Evolutionary conservation across 2,888 invertebrate species (phyloP), one percentile per base, ranked within the genome.

Genomic region (Noctua fimbriata): DNA sequence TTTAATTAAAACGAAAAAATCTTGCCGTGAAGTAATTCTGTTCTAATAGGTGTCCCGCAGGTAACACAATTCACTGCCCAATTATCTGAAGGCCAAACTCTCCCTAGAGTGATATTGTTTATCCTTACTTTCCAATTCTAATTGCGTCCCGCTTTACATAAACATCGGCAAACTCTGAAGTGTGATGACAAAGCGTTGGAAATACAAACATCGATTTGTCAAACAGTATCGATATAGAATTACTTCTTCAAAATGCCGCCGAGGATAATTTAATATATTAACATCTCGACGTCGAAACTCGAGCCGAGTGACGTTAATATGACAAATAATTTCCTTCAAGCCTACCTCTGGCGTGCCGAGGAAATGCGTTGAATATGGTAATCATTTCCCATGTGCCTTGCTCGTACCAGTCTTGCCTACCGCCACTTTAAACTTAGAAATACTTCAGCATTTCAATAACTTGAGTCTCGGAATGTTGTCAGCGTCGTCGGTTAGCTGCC

Each of bases 261-360:
- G 92, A 92, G 93, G 90, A 92, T 94, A 95, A 96, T 95, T 95
- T 93, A 95, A 95, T 96, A 94, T 94, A 95, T 95, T 95, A 96
- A 93, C 94, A 94, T 94, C 93, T 92, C 89, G 90, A 90, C 92
- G 92, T 93, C 91, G 94, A 93, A 95, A 94, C 93, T 94, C 93
- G 90, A 90, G 90, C 89, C 82, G 87, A 95, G 94, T 95, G 96
- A 96, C 96, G 94, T 96, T 96, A 96, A 96, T 96, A 95, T 96
- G 96, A 96, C 95, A 96, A 96, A 96, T 95, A 95, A 96, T 96
- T 96, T 95, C 94, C 94, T 93, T 90, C 91, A 92, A 94, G 96
- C 95, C 95, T 94, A 95, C 94, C 91, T 92, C 90, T 90, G 91
- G 87, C 77, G 87, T 88, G 90, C 90, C 88, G 89, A 90, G 93